phyloP scores from a whole-genome alignment of 2,888 invertebrate species.

The Macaria liturata region DNA sequence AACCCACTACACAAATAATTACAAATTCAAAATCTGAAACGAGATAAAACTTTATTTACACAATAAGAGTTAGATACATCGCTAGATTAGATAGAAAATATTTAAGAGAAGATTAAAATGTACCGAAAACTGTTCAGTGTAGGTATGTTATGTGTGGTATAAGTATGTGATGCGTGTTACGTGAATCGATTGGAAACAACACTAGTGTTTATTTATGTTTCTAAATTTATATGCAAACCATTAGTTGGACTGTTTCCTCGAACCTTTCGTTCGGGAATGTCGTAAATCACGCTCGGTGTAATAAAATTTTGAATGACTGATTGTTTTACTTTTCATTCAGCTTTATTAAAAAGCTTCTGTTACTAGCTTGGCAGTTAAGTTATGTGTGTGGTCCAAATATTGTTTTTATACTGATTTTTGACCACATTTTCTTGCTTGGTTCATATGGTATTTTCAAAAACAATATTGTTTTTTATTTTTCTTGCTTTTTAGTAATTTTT shows the following conservation, averaged over 20 bases:
- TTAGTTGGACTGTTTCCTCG: conserved; percentile 6
- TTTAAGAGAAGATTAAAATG: conserved; percentile 78
- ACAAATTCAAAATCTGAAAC: conserved; percentile 77
- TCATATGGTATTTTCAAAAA: too few species aligned
- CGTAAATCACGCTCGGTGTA: conserved; percentile 1
- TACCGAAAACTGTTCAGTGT: conserved; percentile 58
- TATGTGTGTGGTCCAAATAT: too few species aligned
- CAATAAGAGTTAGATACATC: conserved; percentile 76
- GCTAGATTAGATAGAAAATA: conserved; percentile 81
- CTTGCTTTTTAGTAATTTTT: too few species aligned
- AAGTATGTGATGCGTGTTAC: conserved; percentile 5
- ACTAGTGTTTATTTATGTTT: conserved; percentile 21
- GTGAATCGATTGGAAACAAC: conserved; percentile 9
- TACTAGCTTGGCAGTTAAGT: too few species aligned
- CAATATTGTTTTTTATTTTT: too few species aligned
- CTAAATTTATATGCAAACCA: conserved; percentile 13
- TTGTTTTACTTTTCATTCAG: conserved; percentile 1
- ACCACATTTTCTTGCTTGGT: too few species aligned
- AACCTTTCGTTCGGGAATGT: conserved; percentile 3
- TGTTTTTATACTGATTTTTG: too few species aligned
- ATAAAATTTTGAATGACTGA: conserved; percentile 1
- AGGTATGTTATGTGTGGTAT: conserved; percentile 22
- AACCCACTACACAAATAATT: conserved; percentile 78
- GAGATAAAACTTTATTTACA: conserved; percentile 80
- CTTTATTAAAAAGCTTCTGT: too few species aligned